phyloP scores from a whole-genome alignment of 1,140 invertebrate genomes.

The Scaptomyza hsui region DNA sequence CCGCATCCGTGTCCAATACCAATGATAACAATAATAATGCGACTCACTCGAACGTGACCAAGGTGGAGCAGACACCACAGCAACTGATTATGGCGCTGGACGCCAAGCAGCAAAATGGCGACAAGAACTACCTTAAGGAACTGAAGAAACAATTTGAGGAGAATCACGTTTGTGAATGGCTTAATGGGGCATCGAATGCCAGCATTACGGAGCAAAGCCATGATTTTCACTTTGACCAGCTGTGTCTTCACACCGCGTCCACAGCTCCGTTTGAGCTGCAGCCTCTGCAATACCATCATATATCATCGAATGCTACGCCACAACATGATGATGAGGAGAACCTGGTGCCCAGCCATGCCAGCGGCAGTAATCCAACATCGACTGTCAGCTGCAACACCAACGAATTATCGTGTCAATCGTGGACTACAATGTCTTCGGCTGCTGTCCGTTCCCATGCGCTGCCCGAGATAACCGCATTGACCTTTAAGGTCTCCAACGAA shows the following conservation, averaged over 20 bases:
- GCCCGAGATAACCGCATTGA: conserved; percentile 32
- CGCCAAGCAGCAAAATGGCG: conserved; percentile 8
- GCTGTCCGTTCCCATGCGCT: conserved; percentile 34
- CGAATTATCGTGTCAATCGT: conserved; percentile 40
- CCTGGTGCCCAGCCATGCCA: not conserved
- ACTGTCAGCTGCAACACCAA: conserved; percentile 23
- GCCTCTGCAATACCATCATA: conserved; percentile 9
- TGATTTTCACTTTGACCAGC: conserved; percentile 45
- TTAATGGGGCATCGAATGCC: not conserved
- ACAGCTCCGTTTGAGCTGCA: conserved; percentile 60
- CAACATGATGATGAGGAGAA: not conserved
- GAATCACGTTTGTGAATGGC: conserved; percentile 19
- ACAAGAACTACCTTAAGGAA: not conserved
- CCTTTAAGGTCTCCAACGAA: conserved; percentile 9
- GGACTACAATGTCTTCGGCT: conserved; percentile 32
- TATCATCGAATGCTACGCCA: no score
- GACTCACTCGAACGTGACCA: not conserved
- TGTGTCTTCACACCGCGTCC: conserved; percentile 53
- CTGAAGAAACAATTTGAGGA: conserved; percentile 35
- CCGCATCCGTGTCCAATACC: not conserved
- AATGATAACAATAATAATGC: conserved; percentile 42
- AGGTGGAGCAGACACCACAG: not conserved
- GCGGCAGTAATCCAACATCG: not conserved
- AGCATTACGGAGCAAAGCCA: not conserved
- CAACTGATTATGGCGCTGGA: conserved; percentile 15